Evolutionary conservation across 2,113 vertebrate species (phyloP).

Genomic region (Otocyon megalotis): DNA sequence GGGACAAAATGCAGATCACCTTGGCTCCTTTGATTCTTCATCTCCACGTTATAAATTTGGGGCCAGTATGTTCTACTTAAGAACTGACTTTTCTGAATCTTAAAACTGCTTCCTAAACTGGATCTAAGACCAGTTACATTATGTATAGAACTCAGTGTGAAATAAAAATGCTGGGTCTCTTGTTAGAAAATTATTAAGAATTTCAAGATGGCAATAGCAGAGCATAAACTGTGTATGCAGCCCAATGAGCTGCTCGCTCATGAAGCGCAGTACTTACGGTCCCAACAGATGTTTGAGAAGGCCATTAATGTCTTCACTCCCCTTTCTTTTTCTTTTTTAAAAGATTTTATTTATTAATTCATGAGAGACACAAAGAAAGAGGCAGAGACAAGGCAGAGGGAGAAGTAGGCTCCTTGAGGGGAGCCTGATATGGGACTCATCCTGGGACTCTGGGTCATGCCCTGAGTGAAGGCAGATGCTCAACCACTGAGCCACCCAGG

Average conservation of each 20-base stretch:
- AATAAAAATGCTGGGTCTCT: not conserved
- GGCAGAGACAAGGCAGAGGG: no score
- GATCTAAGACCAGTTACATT: not conserved
- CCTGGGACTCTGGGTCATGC: no score
- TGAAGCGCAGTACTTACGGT: not conserved
- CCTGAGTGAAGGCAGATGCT: no score
- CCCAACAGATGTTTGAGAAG: not conserved
- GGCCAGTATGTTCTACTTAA: not conserved
- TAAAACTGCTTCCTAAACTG: not conserved
- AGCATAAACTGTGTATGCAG: not conserved
- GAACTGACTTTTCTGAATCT: not conserved
- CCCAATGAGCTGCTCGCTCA: rapidly evolving
- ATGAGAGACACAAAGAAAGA: no score
- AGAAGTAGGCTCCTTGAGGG: no score
- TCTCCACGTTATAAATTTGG: not conserved
- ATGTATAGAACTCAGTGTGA: not conserved
- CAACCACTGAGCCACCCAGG: no score
- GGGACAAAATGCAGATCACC: not conserved
- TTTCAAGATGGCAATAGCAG: not conserved
- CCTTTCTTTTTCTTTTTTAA: not conserved
- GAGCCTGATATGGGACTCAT: no score
- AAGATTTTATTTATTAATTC: no score
- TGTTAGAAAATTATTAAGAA: not conserved
- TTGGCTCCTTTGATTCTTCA: not conserved
- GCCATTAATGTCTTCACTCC: not conserved